phyloP scores from a whole-genome alignment of 2,797 vertebrate genomes.

The Crocodylus rhombifer region DNA sequence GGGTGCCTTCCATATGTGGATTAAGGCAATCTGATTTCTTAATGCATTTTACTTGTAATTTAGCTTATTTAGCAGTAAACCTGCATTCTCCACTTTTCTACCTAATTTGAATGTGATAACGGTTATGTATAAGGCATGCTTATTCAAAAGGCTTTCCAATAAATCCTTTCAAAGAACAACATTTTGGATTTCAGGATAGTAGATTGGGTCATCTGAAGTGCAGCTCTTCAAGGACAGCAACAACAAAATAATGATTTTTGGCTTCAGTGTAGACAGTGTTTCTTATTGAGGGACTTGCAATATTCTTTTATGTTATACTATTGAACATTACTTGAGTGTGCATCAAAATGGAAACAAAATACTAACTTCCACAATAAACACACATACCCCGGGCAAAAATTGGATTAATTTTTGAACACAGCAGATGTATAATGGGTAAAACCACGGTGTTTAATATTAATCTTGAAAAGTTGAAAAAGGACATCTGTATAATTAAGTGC shows the following conservation, averaged over 20 bases:
- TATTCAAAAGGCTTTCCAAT: neutral
- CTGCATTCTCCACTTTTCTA: neutral
- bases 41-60: neutral
- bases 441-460: neutral
- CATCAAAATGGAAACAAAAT: neutral
- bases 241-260: neutral
- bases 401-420: neutral
- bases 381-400: neutral
- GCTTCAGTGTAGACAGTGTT: neutral
- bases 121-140: rapidly evolving
- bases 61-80: neutral
- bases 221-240: neutral
- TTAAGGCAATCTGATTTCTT: neutral
- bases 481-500: neutral
- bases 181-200: neutral
- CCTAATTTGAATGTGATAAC: neutral
- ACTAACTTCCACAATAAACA: neutral
- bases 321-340: neutral
- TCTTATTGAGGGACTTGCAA: neutral
- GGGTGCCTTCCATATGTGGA: neutral
- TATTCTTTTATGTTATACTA: neutral
- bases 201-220: rapidly evolving
- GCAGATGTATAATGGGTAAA: neutral
- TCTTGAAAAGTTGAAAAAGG: neutral
- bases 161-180: neutral